Evolutionary conservation across 1,140 invertebrate genomes (phyloP), one percentile per base, ranked within the genome.

Genomic region (Oscheius sp.): DNA sequence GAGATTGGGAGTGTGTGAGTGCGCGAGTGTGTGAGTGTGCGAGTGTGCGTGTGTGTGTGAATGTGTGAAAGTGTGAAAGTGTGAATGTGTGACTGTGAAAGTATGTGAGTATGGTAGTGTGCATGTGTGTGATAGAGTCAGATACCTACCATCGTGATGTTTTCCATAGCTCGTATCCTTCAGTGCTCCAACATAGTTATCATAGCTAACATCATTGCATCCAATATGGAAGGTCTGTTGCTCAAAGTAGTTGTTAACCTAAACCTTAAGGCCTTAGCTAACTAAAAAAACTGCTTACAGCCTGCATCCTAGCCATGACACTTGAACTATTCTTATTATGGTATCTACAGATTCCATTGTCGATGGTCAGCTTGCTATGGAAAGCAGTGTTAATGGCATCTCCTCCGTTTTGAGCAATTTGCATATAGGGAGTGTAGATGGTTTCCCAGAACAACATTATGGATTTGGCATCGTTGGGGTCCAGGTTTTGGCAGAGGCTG

Each of bases 161-260:
- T 71, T 18, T 13, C 69, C 63, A 36, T 58, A 75, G 31, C 23
- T n/a, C 2, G 29, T 52, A 42, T 73, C 74, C 13, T 71, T 13
- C 65, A 75, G 68, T 31, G 63, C 61, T 3, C 18, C 7, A 18
- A 74, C 75, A 58, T 68, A 76, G 29, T 28, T 38, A 3, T 75
- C 26, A 73, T 76, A 76, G 42, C 64, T 42, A 42, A 75, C 75
- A 38, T 75, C 75, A 32, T 63, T 67, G 72, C 75, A 76, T 31
- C 63, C 73, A 29, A 52, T 49, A 31, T 75, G 49, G 2, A 15
- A 32, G 42, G n/a, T 31, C 18, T 46, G 34, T 32, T 28, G 1
- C n/a, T 69, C 65, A 55, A 76, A 74, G 42, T 71, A 76, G 28
- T 63, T 58, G 35, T 76, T 76, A n/a, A 76, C 73, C 26, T 75